A percentile compares a stretch with the other conserved stretches of the same genome.
Evolutionary conservation across 1,140 invertebrate genomes (phyloP).

Genomic region (Drosophila sucinea): DNA sequence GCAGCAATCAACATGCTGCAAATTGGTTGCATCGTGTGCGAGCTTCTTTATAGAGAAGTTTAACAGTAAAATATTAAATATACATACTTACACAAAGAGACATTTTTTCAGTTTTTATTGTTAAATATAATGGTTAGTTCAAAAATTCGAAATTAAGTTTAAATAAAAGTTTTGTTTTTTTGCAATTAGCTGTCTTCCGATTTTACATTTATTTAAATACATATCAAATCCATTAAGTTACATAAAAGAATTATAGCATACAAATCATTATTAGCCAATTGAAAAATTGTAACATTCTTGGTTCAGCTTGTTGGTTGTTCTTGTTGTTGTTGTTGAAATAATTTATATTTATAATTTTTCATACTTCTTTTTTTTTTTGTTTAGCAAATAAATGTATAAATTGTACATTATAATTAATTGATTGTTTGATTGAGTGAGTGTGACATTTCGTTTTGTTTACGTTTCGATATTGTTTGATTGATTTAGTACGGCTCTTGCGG

Average conservation of each 20-base stretch:
- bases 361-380: neutral
- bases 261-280: slow-evolving; percentile 42
- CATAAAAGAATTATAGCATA: slow-evolving; percentile 38
- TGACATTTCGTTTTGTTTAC: slow-evolving; percentile 3
- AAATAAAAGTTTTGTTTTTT: neutral
- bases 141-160: neutral
- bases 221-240: neutral
- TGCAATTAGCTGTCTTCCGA: neutral
- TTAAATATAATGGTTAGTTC: no score
- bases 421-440: neutral
- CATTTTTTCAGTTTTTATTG: no score
- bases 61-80: no score
- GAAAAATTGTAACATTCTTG: slow-evolving; percentile 17
- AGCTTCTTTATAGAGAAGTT: no score
- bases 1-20: no score
- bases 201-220: neutral
- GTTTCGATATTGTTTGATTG: slow-evolving; percentile 16
- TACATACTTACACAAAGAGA: no score
- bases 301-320: neutral
- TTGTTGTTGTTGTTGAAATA: neutral
- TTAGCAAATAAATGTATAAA: neutral
- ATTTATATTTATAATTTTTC: neutral
- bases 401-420: neutral
- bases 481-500: slow-evolving; percentile 89
- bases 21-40: no score